A percentile compares a stretch with the other conserved stretches of the same genome.
phyloP scores from a whole-genome alignment of 2,113 vertebrate genomes.

The Leptosomus discolor region DNA sequence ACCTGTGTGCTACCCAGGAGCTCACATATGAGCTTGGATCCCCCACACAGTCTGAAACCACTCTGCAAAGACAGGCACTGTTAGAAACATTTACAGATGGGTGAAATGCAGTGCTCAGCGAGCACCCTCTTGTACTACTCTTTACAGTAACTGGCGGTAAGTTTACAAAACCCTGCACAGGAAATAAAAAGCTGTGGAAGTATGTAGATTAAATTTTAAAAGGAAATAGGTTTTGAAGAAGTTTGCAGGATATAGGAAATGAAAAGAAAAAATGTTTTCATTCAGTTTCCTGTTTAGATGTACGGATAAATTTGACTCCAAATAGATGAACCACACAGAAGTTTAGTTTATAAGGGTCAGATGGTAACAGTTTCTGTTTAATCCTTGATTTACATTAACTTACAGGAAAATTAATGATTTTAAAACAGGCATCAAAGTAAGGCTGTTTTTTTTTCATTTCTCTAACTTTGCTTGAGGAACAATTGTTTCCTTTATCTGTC shows the following conservation, averaged over 20 bases:
- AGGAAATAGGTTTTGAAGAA: conserved; percentile 31
- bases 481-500: conserved; percentile 62
- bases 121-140: neutral
- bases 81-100: neutral
- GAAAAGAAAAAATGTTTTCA: conserved; percentile 42
- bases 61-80: neutral
- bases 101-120: neutral
- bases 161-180: neutral
- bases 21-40: neutral
- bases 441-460: neutral
- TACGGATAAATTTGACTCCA: conserved; percentile 41
- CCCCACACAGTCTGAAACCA: neutral
- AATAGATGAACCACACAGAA: conserved; percentile 53
- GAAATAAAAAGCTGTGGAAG: neutral
- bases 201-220: neutral
- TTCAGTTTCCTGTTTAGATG: conserved; percentile 60
- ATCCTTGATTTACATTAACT: conserved; percentile 64
- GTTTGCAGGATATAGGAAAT: conserved; percentile 28
- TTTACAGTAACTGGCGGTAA: neutral
- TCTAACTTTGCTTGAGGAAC: neutral
- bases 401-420: conserved; percentile 65
- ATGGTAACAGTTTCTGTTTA: conserved; percentile 63
- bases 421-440: conserved; percentile 57
- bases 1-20: neutral
- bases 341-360: conserved; percentile 51